These are phyloP conservation scores for Narcine bancroftii DNA, from an alignment of 2,113 vertebrate genomes.

Conservation along the genomic window DNA sequence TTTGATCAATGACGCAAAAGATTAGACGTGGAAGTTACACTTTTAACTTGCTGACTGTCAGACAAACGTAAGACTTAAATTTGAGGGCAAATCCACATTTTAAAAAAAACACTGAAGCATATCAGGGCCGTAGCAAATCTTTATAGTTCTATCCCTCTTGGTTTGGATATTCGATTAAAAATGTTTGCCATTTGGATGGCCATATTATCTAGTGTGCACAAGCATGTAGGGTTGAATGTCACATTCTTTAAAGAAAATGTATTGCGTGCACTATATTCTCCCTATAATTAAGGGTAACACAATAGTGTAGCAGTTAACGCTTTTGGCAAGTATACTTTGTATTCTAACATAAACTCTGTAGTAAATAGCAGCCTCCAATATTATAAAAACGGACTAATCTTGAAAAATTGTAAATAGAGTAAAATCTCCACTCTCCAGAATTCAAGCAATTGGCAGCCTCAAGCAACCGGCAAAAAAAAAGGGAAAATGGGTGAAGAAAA, in stretches of 20 bases:
- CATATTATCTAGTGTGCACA: neutral
- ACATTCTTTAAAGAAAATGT: neutral
- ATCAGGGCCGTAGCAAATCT: neutral
- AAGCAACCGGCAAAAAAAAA: too few species aligned
- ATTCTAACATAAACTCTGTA: too few species aligned
- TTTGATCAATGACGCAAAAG: neutral
- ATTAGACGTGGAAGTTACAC: too few species aligned
- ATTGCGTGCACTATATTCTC: neutral
- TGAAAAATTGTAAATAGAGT: too few species aligned
- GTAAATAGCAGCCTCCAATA: too few species aligned
- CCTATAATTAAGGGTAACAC: neutral
- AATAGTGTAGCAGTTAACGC: too few species aligned
- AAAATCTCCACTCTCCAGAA: too few species aligned
- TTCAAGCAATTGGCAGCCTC: too few species aligned
- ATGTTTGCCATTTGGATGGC: neutral
- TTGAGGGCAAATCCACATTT: neutral
- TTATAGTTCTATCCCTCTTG: neutral
- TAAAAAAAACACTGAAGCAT: neutral
- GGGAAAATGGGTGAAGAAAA: too few species aligned
- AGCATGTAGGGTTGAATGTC: neutral
- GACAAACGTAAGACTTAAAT: neutral
- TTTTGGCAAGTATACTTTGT: too few species aligned
- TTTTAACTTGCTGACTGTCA: neutral
- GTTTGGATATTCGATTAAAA: neutral
- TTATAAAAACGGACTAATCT: too few species aligned